These are phyloP conservation scores for Litocranius walleri DNA, from an alignment of 2,113 vertebrate genomes.

Conservation along the genomic window DNA sequence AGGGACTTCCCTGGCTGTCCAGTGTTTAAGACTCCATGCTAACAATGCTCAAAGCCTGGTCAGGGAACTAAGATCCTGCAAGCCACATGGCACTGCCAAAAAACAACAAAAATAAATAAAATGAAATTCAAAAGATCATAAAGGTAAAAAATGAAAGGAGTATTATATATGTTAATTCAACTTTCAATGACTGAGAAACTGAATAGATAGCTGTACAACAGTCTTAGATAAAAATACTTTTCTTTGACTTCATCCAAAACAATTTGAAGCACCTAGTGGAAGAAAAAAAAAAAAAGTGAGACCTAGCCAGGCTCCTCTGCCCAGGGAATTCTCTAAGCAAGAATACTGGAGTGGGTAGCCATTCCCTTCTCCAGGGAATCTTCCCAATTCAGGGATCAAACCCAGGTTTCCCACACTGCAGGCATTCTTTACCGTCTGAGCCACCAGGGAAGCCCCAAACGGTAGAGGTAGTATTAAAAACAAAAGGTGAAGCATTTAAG, in stretches of 20 bases:
- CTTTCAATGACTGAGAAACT: not conserved
- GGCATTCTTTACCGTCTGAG: not conserved
- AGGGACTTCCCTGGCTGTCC: not conserved
- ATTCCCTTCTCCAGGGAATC: not conserved
- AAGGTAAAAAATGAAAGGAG: not conserved
- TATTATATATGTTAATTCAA: not conserved
- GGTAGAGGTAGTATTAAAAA: not conserved
- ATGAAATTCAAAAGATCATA: not conserved
- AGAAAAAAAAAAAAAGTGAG: not conserved
- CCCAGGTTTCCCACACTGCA: not conserved
- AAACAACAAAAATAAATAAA: not conserved
- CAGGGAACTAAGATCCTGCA: not conserved
- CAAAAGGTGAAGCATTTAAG: not conserved
- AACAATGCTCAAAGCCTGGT: not conserved
- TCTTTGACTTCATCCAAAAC: slow-evolving; percentile 35
- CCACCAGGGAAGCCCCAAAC: not conserved
- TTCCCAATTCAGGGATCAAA: not conserved
- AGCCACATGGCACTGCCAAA: not conserved
- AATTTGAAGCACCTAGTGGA: slow-evolving; percentile 27
- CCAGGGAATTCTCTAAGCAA: not conserved
- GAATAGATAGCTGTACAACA: not conserved
- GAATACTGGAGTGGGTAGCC: not conserved
- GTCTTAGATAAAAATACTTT: slow-evolving; percentile 16
- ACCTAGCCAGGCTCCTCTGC: not conserved
- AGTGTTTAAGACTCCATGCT: not conserved